Conservation (phyloP, 2,113 vertebrate genomes). For the Albula goreensis region DNA sequence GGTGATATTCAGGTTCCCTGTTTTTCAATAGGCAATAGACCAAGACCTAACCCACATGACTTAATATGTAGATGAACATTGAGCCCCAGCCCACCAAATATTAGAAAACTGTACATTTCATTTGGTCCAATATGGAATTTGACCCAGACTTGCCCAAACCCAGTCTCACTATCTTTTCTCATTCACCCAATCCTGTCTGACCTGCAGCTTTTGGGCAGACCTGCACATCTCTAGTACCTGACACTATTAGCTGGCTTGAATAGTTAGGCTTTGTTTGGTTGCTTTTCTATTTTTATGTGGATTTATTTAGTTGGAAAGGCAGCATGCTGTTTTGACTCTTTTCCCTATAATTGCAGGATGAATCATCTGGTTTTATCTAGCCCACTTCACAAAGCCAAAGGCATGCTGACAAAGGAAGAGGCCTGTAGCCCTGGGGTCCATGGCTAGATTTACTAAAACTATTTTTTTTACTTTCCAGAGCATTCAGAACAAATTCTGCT, state of each 20-base stretch:
- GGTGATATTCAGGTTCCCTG: too few species aligned
- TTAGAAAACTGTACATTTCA: too few species aligned
- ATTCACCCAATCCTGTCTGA: too few species aligned
- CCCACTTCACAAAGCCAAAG: conserved; percentile 44
- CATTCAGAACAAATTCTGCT: conserved; percentile 96
- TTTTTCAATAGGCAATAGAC: too few species aligned
- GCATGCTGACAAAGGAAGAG: conserved; percentile 6
- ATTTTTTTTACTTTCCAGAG: conserved; percentile 75
- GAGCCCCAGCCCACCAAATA: too few species aligned
- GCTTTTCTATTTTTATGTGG: not conserved
- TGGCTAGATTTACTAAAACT: not conserved
- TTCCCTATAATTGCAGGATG: conserved; percentile 14
- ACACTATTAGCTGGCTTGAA: not conserved
- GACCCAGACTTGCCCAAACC: too few species aligned
- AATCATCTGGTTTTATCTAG: conserved; percentile 44
- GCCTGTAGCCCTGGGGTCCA: conserved; percentile 15
- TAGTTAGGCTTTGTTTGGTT: conserved; percentile 28
- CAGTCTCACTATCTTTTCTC: too few species aligned
- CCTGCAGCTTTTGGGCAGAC: too few species aligned
- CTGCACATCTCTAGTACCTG: not conserved
- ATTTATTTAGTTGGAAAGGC: not conserved
- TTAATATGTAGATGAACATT: too few species aligned
- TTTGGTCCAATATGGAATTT: too few species aligned
- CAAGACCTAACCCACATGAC: too few species aligned
- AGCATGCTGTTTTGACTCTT: conserved; percentile 10